Evolutionary conservation across 2,888 invertebrate species (phyloP).

Genomic region (Graphium colonna): DNA sequence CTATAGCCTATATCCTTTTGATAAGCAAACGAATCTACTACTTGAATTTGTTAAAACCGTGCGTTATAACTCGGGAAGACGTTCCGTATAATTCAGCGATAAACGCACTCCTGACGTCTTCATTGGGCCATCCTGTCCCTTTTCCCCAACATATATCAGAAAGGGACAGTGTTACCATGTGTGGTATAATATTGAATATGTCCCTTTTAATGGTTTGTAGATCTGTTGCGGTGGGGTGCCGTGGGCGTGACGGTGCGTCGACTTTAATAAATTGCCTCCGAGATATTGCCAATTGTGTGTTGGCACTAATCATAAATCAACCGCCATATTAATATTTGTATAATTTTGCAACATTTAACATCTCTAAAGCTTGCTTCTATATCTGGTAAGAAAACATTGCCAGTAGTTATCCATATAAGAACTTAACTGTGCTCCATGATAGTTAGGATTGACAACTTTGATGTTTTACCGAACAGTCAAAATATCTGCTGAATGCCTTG

Average conservation of each 20-base stretch:
- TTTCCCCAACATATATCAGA: conserved; percentile 29
- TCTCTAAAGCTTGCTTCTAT: background rate
- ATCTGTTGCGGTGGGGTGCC: conserved; percentile 59
- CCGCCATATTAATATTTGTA: conserved; percentile 9
- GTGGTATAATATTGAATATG: conserved; percentile 34
- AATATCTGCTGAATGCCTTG: no score
- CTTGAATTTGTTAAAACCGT: conserved; percentile 14
- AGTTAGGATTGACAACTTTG: no score
- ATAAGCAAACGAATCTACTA: no score
- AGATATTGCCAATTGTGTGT: conserved; percentile 41
- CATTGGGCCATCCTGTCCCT: conserved; percentile 36
- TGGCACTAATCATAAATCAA: conserved; percentile 17
- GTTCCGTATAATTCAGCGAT: conserved; percentile 61
- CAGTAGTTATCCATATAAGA: no score
- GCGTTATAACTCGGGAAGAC: conserved; percentile 27
- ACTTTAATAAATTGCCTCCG: conserved; percentile 68
- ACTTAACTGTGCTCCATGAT: no score
- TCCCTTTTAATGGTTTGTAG: conserved; percentile 33
- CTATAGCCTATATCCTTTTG: no score
- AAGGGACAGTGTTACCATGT: conserved; percentile 32
- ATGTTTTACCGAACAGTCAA: no score
- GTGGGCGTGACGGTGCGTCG: conserved; percentile 66
- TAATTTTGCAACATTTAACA: background rate
- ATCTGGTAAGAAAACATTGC: no score
- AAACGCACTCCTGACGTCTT: conserved; percentile 47